Conservation (phyloP, 2,797 vertebrate genomes). For the Crenichthys baileyi region DNA sequence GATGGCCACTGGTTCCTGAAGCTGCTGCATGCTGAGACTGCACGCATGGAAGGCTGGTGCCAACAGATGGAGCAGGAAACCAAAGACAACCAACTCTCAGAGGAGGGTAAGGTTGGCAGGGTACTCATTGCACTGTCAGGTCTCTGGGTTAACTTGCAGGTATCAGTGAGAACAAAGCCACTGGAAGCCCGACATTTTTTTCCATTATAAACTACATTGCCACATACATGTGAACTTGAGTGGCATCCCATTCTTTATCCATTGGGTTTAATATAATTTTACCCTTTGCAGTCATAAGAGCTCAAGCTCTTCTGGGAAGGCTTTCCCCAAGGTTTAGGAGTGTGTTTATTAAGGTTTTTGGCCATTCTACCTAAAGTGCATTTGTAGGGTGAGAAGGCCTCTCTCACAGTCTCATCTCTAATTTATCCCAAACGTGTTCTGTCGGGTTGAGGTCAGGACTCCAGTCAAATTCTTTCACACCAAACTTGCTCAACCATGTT, state of each 20-base stretch:
- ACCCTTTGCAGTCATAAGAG: neutral
- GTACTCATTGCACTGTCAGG: neutral
- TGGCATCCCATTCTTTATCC: neutral
- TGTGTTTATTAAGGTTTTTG: too few species aligned
- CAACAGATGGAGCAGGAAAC: constrained; percentile 99
- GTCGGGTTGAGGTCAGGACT: too few species aligned
- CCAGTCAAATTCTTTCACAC: too few species aligned
- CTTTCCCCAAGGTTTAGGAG: too few species aligned
- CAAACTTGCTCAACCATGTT: too few species aligned
- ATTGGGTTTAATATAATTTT: neutral
- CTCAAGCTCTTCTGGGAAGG: neutral
- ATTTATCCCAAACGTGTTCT: too few species aligned
- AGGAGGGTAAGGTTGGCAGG: constrained; percentile 86
- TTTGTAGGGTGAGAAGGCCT: too few species aligned
- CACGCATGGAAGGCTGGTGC: constrained; percentile 98
- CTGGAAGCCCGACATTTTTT: neutral
- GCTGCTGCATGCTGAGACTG: constrained; percentile 95
- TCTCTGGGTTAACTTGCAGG: neutral
- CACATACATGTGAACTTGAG: neutral
- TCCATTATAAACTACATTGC: too few species aligned
- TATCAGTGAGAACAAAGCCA: neutral
- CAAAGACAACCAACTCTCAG: constrained; percentile 96
- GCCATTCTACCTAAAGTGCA: too few species aligned
- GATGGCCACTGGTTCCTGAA: constrained; percentile 99
- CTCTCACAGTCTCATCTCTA: too few species aligned